Conservation (phyloP, 92 coral and sea anemone species). For the Paramuricea clavata region DNA sequence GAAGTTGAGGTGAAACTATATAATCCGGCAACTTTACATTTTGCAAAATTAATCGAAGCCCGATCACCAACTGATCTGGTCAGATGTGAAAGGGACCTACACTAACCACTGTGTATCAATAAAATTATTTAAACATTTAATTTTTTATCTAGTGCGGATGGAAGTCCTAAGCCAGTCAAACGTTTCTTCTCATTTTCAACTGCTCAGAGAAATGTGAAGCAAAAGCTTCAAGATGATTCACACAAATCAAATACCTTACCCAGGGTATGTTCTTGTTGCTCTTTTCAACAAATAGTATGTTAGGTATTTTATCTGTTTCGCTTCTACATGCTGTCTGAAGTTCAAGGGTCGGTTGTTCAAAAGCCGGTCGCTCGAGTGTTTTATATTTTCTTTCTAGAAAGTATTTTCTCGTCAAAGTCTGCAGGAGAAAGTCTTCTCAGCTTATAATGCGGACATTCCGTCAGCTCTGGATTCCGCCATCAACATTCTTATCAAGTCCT, state of each 20-base stretch:
- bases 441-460: slow-evolving; percentile 25
- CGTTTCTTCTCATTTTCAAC: slow-evolving; percentile 35
- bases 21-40: too few relatives aligned
- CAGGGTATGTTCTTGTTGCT: neutral
- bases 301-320: neutral
- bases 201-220: slow-evolving; percentile 46
- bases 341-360: too few relatives aligned
- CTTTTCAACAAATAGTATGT: too few relatives aligned
- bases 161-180: slow-evolving; percentile 26
- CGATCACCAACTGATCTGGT: too few relatives aligned
- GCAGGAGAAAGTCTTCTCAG: slow-evolving; percentile 1
- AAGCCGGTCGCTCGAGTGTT: neutral
- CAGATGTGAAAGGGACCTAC: too few relatives aligned
- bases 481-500: slow-evolving; percentile 33
- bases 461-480: slow-evolving; percentile 45
- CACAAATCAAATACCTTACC: slow-evolving; percentile 23
- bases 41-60: too few relatives aligned
- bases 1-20: too few relatives aligned
- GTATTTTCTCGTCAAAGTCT: slow-evolving; percentile 18
- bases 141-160: slow-evolving; percentile 30
- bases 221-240: slow-evolving; percentile 24
- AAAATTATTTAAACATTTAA: neutral
- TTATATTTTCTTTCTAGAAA: slow-evolving; percentile 14
- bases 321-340: neutral
- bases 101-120: too few relatives aligned